Evolutionary conservation across 2,888 invertebrate species (phyloP).

Genomic region (Bellardia bayeri): DNA sequence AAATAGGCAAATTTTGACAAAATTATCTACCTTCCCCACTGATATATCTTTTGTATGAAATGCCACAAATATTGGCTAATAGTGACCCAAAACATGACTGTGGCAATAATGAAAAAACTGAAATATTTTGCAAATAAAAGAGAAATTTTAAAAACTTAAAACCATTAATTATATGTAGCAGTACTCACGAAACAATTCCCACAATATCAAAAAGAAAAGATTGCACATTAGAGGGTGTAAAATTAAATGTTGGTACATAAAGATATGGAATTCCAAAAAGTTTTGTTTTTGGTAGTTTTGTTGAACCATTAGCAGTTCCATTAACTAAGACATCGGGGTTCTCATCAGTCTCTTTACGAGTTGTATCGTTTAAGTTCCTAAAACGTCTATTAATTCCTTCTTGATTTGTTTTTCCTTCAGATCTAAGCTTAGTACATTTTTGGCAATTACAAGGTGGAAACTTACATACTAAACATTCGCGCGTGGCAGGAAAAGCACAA

Average conservation of each 20-base stretch:
- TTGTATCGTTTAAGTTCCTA: not conserved
- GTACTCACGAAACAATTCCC: constrained; percentile 72
- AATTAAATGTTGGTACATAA: not conserved
- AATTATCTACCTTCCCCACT: constrained; percentile 68
- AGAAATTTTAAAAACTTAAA: not conserved
- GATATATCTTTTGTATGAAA: constrained; percentile 59
- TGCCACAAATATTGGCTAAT: constrained; percentile 75
- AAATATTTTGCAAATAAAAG: not conserved
- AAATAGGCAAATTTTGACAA: not conserved
- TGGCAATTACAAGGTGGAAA: constrained; percentile 75
- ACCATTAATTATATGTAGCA: not conserved
- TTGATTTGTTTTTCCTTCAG: not conserved
- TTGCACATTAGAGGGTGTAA: constrained; percentile 25
- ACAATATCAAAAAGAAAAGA: constrained; percentile 64
- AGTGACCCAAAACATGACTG: constrained; percentile 78
- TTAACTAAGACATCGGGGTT: not conserved
- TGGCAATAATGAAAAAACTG: constrained; percentile 78
- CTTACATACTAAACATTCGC: constrained; percentile 44
- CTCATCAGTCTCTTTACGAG: not conserved
- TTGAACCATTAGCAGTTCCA: not conserved
- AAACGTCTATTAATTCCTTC: not conserved
- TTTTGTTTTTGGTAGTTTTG: not conserved
- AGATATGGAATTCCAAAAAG: not conserved
- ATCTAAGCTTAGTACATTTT: constrained; percentile 72
- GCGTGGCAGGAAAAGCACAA: constrained; percentile 1